Percentiles rank a stretch among this genome's conserved stretches.
Evolutionary conservation across 2,888 invertebrate species (phyloP).

Genomic region (Agonopterix heracliana): DNA sequence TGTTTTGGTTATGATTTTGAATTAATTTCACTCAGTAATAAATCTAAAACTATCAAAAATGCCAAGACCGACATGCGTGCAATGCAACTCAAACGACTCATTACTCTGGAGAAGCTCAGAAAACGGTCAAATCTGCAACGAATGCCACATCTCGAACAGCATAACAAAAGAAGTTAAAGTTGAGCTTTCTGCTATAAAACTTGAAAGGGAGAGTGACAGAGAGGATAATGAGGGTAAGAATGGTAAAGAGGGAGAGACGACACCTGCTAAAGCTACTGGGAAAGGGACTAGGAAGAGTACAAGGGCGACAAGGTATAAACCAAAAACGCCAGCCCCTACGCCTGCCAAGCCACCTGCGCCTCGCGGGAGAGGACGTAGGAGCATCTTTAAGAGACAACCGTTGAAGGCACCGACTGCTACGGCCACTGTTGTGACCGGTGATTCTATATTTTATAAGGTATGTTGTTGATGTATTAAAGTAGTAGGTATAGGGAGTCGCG

Average conservation of each 20-base stretch:
- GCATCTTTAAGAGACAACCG: slow-evolving; percentile 86
- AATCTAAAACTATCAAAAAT: slow-evolving; percentile 47
- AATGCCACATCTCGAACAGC: slow-evolving; percentile 78
- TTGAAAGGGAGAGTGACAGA: slow-evolving; percentile 50
- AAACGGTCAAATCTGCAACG: slow-evolving; percentile 85
- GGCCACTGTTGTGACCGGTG: slow-evolving; percentile 87
- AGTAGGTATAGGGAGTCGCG: too few species aligned
- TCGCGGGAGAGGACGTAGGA: slow-evolving; percentile 85
- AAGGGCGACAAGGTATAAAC: slow-evolving; percentile 73
- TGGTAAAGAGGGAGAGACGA: slow-evolving; percentile 51
- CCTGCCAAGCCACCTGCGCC: slow-evolving; percentile 51
- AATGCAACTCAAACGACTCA: slow-evolving; percentile 82
- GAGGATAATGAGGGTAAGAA: slow-evolving; percentile 38
- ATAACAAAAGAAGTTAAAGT: slow-evolving; percentile 46
- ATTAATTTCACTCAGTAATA: slow-evolving; percentile 6
- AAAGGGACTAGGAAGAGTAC: slow-evolving; percentile 78
- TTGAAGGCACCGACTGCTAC: slow-evolving; percentile 88
- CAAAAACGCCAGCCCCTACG: slow-evolving; percentile 51
- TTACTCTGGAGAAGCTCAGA: slow-evolving; percentile 86
- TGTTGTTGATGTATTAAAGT: background rate
- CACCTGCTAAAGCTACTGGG: slow-evolving; percentile 65
- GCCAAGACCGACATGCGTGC: slow-evolving; percentile 80
- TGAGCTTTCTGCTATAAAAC: slow-evolving; percentile 32
- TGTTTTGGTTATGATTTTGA: slow-evolving; percentile 14
- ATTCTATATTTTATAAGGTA: slow-evolving; percentile 79